phyloP scores from a whole-genome alignment of 2,797 vertebrate genomes.

The Champsocephalus esox region DNA sequence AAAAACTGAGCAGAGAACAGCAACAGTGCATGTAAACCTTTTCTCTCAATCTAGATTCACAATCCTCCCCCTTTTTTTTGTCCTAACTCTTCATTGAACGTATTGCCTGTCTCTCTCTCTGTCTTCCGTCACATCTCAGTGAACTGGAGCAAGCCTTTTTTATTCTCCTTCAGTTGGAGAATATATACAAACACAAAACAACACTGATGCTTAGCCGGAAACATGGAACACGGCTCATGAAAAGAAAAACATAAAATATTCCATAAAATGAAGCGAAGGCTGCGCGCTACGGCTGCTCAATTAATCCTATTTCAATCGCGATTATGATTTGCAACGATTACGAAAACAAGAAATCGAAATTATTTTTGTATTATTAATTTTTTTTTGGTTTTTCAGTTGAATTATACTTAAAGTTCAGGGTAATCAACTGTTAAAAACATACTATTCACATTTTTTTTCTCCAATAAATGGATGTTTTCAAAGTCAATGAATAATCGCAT shows the following conservation, averaged over 20 bases:
- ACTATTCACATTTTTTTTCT: too few species aligned
- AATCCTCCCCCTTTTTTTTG: constrained; percentile 38
- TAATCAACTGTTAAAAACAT: too few species aligned
- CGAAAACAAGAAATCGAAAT: too few species aligned
- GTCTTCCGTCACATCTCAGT: constrained; percentile 77
- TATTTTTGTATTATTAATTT: too few species aligned
- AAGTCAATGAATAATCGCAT: too few species aligned
- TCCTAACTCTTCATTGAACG: constrained; percentile 54
- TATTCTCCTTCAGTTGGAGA: constrained; percentile 74
- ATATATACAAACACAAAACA: constrained; percentile 70
- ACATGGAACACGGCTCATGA: constrained; percentile 49
- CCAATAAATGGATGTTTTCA: too few species aligned
- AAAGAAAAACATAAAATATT: constrained; percentile 68
- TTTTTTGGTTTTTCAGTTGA: too few species aligned
- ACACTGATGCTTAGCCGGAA: constrained; percentile 47
- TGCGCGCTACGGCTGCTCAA: too few species aligned
- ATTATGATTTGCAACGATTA: too few species aligned
- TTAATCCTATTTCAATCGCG: too few species aligned
- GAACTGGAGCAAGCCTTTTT: constrained; percentile 76
- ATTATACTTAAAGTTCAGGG: too few species aligned
- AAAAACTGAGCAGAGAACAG: constrained; percentile 67
- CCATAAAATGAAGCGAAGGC: not conserved
- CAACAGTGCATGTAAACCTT: constrained; percentile 62
- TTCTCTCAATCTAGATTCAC: constrained; percentile 58
- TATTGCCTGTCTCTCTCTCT: constrained; percentile 48